Evolutionary conservation across 1,140 invertebrate species (phyloP).

Genomic region (Trichonephila clavata): DNA sequence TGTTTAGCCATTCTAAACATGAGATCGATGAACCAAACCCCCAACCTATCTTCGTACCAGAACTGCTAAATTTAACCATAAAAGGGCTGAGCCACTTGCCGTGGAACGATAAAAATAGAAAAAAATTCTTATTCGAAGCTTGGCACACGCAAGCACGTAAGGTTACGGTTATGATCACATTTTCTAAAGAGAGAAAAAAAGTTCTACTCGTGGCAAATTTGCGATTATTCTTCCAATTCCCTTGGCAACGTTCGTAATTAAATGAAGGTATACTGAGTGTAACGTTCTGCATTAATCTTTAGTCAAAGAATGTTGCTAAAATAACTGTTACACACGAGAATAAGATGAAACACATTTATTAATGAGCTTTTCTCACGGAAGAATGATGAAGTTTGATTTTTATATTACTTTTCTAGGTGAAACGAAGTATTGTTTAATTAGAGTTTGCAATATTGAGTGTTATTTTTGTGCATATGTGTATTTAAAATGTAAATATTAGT

Average conservation of each 20-base stretch:
- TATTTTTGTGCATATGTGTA: no score
- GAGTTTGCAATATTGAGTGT: no score
- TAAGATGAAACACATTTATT: not conserved
- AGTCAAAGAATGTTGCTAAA: not conserved
- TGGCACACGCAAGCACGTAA: not conserved
- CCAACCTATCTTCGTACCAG: not conserved
- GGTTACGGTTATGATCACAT: not conserved
- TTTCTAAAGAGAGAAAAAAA: not conserved
- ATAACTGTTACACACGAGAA: not conserved
- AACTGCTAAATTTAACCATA: not conserved
- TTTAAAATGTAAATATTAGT: no score
- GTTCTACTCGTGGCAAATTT: not conserved
- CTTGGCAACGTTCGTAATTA: not conserved
- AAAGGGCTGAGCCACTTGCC: not conserved
- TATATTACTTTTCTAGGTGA: no score
- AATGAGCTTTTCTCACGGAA: slow-evolving; percentile 3
- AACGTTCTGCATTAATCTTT: not conserved
- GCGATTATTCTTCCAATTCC: not conserved
- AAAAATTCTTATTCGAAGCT: not conserved
- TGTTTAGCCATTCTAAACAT: not conserved
- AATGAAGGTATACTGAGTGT: not conserved
- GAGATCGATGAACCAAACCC: not conserved
- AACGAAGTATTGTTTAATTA: no score
- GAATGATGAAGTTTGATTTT: not conserved
- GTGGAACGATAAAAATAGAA: not conserved